Conservation (phyloP, 2,888 invertebrate genomes). For the Muscina levida region DNA sequence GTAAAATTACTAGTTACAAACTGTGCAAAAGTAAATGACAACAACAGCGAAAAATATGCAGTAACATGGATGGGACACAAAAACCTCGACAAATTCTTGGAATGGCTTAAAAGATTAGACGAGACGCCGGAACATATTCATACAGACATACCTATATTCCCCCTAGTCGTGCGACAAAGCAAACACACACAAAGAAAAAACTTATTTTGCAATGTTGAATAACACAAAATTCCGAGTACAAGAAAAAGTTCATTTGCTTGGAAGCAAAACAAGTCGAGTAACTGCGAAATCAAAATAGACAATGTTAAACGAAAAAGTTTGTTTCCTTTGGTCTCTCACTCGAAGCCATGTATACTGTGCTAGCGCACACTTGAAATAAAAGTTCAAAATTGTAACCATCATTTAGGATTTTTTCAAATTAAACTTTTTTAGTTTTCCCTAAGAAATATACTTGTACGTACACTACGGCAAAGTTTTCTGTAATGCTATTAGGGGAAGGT, state of each 20-base stretch:
- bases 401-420: slow-evolving; percentile 40
- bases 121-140: slow-evolving; percentile 39
- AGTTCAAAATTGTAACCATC: slow-evolving; percentile 50
- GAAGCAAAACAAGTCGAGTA: neutral
- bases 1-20: neutral
- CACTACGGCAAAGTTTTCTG: neutral
- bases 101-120: slow-evolving; percentile 60
- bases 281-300: slow-evolving; percentile 36
- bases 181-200: no score
- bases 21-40: slow-evolving; percentile 26
- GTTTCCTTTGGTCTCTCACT: neutral
- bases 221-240: neutral
- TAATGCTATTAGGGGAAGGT: neutral
- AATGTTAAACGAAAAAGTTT: slow-evolving; percentile 51
- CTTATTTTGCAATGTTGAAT: slow-evolving; percentile 15
- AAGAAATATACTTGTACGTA: slow-evolving; percentile 25
- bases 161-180: no score
- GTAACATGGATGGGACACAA: neutral
- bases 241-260: slow-evolving; percentile 46
- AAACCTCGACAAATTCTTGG: slow-evolving; percentile 35
- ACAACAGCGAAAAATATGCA: neutral
- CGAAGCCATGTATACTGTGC: neutral
- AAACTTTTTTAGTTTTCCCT: slow-evolving; percentile 23
- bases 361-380: slow-evolving; percentile 40
- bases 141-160: slow-evolving; percentile 5